phyloP scores from a whole-genome alignment of 1,140 invertebrate genomes.

The Dolichoris vasculosae region DNA sequence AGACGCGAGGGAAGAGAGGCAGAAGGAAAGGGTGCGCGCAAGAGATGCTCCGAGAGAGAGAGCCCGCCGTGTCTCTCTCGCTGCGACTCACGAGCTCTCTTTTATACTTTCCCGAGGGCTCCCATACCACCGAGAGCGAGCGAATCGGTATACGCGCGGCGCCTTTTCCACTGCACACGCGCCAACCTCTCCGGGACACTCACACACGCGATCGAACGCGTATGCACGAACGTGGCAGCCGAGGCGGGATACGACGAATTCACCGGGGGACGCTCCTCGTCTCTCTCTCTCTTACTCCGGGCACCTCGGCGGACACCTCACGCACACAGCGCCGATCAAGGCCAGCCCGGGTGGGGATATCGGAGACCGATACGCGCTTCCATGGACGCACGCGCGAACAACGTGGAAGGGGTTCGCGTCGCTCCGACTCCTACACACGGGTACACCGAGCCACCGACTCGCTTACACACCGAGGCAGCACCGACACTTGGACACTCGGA shows the following conservation, averaged over 20 bases:
- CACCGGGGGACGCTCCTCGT: too few relatives aligned
- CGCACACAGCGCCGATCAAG: too few relatives aligned
- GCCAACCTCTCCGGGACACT: background rate
- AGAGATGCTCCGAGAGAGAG: conserved; percentile 54
- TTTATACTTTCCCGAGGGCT: conserved; percentile 69
- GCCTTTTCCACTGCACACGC: background rate
- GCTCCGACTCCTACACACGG: too few relatives aligned
- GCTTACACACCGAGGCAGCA: too few relatives aligned
- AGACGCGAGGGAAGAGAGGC: background rate
- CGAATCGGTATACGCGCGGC: conserved; percentile 12
- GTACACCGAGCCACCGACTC: too few relatives aligned
- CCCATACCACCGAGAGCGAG: conserved; percentile 42
- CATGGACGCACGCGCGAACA: too few relatives aligned
- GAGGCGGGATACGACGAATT: background rate
- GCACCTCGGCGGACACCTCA: too few relatives aligned
- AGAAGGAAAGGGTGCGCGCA: conserved; percentile 44
- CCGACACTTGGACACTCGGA: too few relatives aligned
- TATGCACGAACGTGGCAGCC: background rate
- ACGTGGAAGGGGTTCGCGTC: too few relatives aligned
- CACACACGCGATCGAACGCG: background rate
- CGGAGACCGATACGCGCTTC: too few relatives aligned
- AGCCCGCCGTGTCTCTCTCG: conserved; percentile 58
- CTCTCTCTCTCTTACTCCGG: too few relatives aligned
- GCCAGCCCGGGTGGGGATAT: too few relatives aligned
- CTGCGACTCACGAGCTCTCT: conserved; percentile 63